Base-by-base conservation (phyloP, 2,797 vertebrate species). In the Tadarida brasiliensis region DNA sequence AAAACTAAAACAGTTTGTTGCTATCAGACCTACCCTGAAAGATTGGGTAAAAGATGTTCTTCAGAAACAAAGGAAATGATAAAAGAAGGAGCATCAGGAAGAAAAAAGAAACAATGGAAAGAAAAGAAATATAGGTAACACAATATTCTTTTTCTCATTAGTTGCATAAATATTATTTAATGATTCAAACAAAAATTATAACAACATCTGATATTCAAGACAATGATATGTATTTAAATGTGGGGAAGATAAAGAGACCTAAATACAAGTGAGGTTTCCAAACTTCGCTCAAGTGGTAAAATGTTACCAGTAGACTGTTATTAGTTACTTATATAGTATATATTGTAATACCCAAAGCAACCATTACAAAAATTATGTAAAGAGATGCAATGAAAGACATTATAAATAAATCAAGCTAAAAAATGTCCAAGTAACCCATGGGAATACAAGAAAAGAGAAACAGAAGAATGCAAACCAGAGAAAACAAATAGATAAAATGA, bases 101-200 rank as follows among this genome's bases (percentile, higher is more conserved):
- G 30, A 28, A 88, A 93, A 87, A 95, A 76, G 59, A 26, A 91
- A 91, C 19, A 95, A 83, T 9, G 54, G 35, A 51, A 95, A 84
- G 39, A 71, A 26, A 28, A 77, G 67, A 93, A 80, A 86, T 65
- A 61, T 4, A 70, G 57, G 56, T 80, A 84, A 77, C 26, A 83
- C 2, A 73, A 73, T n/a, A 65, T 28, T 4, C 15, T 70, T 90
- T 77, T 85, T 73, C 61, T 67, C 54, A 28, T 47, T 35, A 85
- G 56, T 76, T 93, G 35, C 39, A 70, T 56, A 74, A 54, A 80
- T 24, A 35, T 77, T 94, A 88, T 94, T 88, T 76, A 22, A 92
- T 47, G 33, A 54, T 9, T 77, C 28, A 88, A 90, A 94, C 24
- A 94, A 87, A 85, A 87, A 84, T 35, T 51, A 24, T 89, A 94